Evolutionary conservation across 2,797 vertebrate species (phyloP), one percentile per base, ranked within the genome.

Genomic region (Heliangelus exortis): DNA sequence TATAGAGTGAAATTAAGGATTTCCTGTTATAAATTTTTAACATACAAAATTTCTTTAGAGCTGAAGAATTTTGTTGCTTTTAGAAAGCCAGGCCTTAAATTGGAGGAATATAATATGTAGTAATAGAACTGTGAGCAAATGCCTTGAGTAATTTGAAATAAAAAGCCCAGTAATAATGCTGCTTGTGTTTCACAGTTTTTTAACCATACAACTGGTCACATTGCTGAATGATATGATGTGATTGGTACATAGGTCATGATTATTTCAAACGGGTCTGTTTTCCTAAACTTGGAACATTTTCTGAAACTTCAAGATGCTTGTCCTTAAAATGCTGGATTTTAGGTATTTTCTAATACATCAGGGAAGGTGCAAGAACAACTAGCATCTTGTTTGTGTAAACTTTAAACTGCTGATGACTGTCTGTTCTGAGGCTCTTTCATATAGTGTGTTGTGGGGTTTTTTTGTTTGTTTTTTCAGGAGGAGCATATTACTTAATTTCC

Each of bases 401-500:
- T 28, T 67, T 28, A 31, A 48, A 29, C 47, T 71, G 41, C 23
- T 57, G 36, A 48, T 73, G 7, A 41, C 31, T 87, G 28, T 43
- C 4, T 23, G 3, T 57, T 85, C 18, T 31, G 51, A 34, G 33
- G 4, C 3, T 84, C 12, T 59, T 1, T 84, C 8, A 34, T 21
- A 3, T 33, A 28, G 6, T 33, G 2, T 26, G 26, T 53, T 53
- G 39, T 16, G 50, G 50, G 14, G 2, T 28, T 67, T 21, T 67
- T 5, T 50, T 34, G 16, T 80, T 45, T 20, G 79, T 83, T 76
- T 33, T 19, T 95, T 61, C 93, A 99, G 99, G 99, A 76, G 99
- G 99, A 89, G 99, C 99, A 1, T 99, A 99, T 97, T 99, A 99
- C 95, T 97, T 99, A 96, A 99, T 99, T 97, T 99, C 99, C 19